These are phyloP conservation scores for Sphyrna mokarran DNA, from an alignment of 2,113 vertebrate genomes.

Conservation along the genomic window DNA sequence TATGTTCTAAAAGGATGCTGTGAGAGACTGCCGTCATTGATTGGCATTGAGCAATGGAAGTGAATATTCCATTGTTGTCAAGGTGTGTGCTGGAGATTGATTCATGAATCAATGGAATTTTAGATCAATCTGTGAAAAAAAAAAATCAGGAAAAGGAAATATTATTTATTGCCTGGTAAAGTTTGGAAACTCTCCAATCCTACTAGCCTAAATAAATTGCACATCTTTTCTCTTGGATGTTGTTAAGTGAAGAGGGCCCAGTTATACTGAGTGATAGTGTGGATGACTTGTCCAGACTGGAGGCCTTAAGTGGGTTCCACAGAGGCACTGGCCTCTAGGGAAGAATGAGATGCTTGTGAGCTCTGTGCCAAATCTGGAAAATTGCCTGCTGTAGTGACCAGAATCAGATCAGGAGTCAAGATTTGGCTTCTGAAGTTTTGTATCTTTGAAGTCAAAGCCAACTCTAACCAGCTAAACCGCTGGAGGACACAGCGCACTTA, in stretches of 20 bases:
- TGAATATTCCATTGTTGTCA: not conserved
- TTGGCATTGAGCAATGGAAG: too few relatives aligned
- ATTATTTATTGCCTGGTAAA: not conserved
- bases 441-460: not conserved
- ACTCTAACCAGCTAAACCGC: not conserved
- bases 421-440: not conserved
- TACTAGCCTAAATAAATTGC: not conserved
- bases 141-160: not conserved
- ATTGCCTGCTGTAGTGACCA: not conserved
- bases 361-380: not conserved
- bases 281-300: not conserved
- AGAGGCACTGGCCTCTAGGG: too few relatives aligned
- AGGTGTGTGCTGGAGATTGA: not conserved
- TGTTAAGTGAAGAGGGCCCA: not conserved
- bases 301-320: not conserved
- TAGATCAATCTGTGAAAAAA: not conserved
- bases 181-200: not conserved
- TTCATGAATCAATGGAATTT: not conserved
- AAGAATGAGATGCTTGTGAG: not conserved
- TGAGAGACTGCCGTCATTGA: not conserved
- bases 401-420: not conserved
- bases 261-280: not conserved
- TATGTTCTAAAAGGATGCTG: too few relatives aligned
- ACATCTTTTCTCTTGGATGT: not conserved
- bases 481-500: not conserved